Base-by-base conservation (phyloP, 2,888 invertebrate genomes). In the Ptilodon capucinus region DNA sequence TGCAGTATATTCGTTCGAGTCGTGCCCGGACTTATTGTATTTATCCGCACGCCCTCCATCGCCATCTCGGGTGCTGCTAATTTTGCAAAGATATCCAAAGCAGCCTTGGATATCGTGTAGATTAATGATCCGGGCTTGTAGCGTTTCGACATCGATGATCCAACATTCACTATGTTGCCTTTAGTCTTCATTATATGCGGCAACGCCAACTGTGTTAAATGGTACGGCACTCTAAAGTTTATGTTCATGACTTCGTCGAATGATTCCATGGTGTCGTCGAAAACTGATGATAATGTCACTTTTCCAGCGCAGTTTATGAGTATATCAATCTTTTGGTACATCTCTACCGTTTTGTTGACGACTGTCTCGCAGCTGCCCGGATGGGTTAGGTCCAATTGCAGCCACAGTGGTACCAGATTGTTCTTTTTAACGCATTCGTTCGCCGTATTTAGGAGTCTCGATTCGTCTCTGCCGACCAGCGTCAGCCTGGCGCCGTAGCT, bases 231-330 rank as follows among this genome's bases (percentile, higher is more conserved):
- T 36, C 79, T 54, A n/a, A 79, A 60, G 44, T 79, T 78, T 18
- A 81, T 73, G 1, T 68, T 74, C 68, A 81, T 77, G 8, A 80
- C 45, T 28, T 76, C 76, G 39, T 82, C 81, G 17, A 81, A 73
- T 0, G 56, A 53, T 0, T 73, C 64, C 66, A 81, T 79, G 0
- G 62, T 55, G 13, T 64, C 51, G 19, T 80, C 81, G 35, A 68
- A 68, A 0, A 81, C 48, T 0, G 75, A 76, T 11, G 79, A 68
- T 6, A 75, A 34, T 0, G 58, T 50, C 4, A 73, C 49, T 57
- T 67, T 67, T 0, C 79, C 77, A 0, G 81, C 81, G 44, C 77
- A 73, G 39, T 82, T 82, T 8, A 82, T 61, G 17, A 82, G 36
- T 8, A 81, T 63, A 21, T 82, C 79, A 16, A 82, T 71, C 48